Conservation (phyloP, 1,140 invertebrate species). For the Megathymus violae region DNA sequence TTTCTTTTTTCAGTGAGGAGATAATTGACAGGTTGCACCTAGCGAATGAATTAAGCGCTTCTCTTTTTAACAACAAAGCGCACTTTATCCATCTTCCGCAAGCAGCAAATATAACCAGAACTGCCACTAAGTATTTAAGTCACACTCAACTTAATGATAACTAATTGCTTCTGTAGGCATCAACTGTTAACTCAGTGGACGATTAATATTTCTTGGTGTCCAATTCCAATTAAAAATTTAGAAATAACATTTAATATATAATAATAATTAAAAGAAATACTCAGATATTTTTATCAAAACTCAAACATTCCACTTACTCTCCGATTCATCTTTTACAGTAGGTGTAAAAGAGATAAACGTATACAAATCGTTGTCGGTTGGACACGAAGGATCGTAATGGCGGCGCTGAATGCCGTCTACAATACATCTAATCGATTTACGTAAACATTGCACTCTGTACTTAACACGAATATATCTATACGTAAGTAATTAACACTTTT, state of each 20-base stretch:
- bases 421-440: constrained; percentile 46
- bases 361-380: constrained; percentile 51
- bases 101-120: too few relatives aligned
- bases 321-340: constrained; percentile 44
- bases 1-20: too few relatives aligned
- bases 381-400: constrained; percentile 58
- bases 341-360: constrained; percentile 60
- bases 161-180: too few relatives aligned
- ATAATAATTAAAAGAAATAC: constrained; percentile 29
- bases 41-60: too few relatives aligned
- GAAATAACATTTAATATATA: constrained; percentile 39
- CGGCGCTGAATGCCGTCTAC: constrained; percentile 47
- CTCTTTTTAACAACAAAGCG: too few relatives aligned
- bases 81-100: too few relatives aligned
- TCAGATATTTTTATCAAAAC: constrained; percentile 34
- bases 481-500: constrained; percentile 25
- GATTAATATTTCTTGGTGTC: too few relatives aligned
- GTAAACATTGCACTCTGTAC: constrained; percentile 43
- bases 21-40: too few relatives aligned
- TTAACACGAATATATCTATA: constrained; percentile 37
- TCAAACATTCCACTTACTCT: constrained; percentile 43
- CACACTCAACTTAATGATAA: too few relatives aligned
- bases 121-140: too few relatives aligned
- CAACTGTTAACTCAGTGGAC: too few relatives aligned
- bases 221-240: too few relatives aligned